Base-by-base conservation (phyloP, 2,888 invertebrate species). In the Melieria omissa region DNA sequence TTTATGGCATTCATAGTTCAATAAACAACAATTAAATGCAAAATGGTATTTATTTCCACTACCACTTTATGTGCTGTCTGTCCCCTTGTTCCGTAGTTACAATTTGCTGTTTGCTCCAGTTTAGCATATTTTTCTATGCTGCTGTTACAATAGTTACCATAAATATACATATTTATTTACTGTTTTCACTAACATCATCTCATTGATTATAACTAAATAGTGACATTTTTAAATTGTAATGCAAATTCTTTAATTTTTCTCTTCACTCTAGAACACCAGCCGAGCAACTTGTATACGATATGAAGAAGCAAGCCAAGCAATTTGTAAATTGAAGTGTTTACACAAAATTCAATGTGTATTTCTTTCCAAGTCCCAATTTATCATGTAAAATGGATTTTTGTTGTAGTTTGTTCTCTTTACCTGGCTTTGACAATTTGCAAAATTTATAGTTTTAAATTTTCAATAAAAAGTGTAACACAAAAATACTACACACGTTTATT, bases 231-330 rank as follows among this genome's bases (percentile, higher is more conserved):
- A 3, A 49, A 29, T 29, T 29, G 29, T 29, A 29, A 29, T 29
- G 29, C 29, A 29, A 29, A 29, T 29, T 29, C 57, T 16, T 12
- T 64, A 7, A 5, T 29, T 14, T 58, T 52, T 66, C 63, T 63
- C 29, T 46, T 6, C 1, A 58, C 29, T 49, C n/a, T 79, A 83
- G 83, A 74, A 78, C 78, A 4, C 64, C 81, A 4, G 77, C 77
- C 8, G 83, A 84, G 16, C 78, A 84, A 55, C 72, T 84, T 3
- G 76, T 80, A 16, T 71, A 83, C 47, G 81, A 82, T 72, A 78
- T 82, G 9, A 83, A 82, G 67, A 83, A 80, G 69, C 78, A 77
- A 67, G 80, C 81, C 47, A 83, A 83, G 63, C 83, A 82, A 66
- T 74, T 82, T 45, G 58, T 83, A 58, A 79, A 84, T 49, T 77